Evolutionary conservation across 2,797 vertebrate species (phyloP).

Genomic region (Lutjanus campechanus): DNA sequence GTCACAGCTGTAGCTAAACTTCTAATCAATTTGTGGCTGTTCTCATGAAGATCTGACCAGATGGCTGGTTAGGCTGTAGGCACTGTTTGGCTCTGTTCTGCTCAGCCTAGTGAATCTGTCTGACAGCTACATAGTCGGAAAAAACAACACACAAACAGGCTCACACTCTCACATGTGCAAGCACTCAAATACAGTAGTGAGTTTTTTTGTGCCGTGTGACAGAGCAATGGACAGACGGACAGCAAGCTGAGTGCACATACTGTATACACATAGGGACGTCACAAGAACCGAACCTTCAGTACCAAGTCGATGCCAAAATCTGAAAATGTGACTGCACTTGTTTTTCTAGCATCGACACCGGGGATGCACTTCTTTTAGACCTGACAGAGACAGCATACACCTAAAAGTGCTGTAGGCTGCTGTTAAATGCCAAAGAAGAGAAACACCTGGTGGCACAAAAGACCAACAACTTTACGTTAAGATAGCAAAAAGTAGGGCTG

Average conservation of each 20-base stretch:
- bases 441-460: too few relatives aligned
- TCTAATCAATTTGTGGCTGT: slow-evolving; percentile 83
- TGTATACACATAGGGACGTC: slow-evolving; percentile 8
- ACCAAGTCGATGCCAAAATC: too few relatives aligned
- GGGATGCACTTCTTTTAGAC: too few relatives aligned
- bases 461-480: too few relatives aligned
- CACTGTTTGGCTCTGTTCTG: slow-evolving; percentile 76
- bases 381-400: too few relatives aligned
- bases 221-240: slow-evolving; percentile 52
- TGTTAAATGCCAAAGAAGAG: too few relatives aligned
- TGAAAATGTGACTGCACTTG: too few relatives aligned
- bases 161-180: slow-evolving; percentile 8
- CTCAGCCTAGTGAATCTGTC: slow-evolving; percentile 75
- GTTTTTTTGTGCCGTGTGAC: slow-evolving; percentile 45
- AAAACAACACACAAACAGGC: slow-evolving; percentile 45
- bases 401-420: too few relatives aligned
- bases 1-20: slow-evolving; percentile 80
- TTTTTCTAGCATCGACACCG: too few relatives aligned
- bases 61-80: slow-evolving; percentile 79
- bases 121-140: slow-evolving; percentile 74
- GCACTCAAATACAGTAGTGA: slow-evolving; percentile 33
- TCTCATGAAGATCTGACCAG: slow-evolving; percentile 79
- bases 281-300: too few relatives aligned
- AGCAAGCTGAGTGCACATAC: slow-evolving; percentile 36
- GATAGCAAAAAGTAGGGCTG: too few relatives aligned